Evolutionary conservation across 2,888 invertebrate genomes (phyloP).

Genomic region (Dolomedes plantarius): DNA sequence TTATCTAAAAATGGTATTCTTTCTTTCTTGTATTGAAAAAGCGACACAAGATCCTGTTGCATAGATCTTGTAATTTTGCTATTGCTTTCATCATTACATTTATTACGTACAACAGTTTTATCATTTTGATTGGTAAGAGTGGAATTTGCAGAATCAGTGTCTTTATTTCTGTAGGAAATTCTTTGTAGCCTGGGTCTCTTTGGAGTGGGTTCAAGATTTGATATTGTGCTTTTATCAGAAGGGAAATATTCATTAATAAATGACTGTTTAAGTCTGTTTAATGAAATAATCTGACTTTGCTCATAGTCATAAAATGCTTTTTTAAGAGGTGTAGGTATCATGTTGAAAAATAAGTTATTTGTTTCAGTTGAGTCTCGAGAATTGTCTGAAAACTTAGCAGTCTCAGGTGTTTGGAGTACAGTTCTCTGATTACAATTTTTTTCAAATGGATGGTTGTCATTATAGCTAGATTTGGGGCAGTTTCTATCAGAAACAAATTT

Average conservation of each 20-base stretch:
- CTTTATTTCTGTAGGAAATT: neutral
- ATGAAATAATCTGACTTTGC: neutral
- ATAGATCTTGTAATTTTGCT: neutral
- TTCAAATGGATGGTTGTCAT: no score
- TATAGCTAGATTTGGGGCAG: no score
- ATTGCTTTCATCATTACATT: neutral
- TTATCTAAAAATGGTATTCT: slow-evolving; percentile 9
- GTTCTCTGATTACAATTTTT: no score
- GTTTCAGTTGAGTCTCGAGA: slow-evolving; percentile 5
- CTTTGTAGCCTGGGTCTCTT: no score
- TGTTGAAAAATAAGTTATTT: slow-evolving; percentile 4
- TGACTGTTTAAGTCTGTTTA: slow-evolving; percentile 34
- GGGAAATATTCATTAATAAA: slow-evolving; percentile 25
- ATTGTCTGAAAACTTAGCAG: neutral
- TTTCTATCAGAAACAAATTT: no score
- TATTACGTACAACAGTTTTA: neutral
- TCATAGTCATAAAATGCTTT: slow-evolving; percentile 23
- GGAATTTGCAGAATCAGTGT: neutral
- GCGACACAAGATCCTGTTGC: neutral
- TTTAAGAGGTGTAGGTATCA: slow-evolving; percentile 19
- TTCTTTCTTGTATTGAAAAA: neutral
- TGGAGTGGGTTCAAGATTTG: neutral
- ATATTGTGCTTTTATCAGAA: neutral
- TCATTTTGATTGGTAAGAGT: neutral
- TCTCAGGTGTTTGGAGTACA: no score